Conservation (phyloP, 2,797 vertebrate genomes). For the Poeciliopsis infans region DNA sequence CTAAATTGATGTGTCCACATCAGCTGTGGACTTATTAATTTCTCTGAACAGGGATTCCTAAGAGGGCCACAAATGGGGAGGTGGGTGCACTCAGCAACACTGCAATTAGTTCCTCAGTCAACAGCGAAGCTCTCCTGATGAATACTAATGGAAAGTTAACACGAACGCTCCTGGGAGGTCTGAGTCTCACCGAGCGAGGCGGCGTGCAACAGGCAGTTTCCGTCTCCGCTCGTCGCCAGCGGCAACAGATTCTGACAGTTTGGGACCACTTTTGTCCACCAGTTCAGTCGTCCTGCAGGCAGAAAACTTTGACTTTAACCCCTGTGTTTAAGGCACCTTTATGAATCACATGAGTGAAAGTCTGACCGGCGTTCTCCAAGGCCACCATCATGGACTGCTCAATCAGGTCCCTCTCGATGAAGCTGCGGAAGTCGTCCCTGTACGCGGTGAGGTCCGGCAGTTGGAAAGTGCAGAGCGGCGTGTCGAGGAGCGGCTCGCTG, state of each 20-base stretch:
- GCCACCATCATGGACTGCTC: conserved; percentile 98
- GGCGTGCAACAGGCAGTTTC: conserved; percentile 95
- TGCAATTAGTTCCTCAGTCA: conserved; percentile 54
- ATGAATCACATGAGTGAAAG: too few species aligned
- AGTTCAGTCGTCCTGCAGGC: conserved; percentile 90
- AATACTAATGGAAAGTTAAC: conserved; percentile 53
- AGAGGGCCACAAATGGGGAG: conserved; percentile 42
- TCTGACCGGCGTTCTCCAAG: conserved; percentile 92
- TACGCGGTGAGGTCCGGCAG: conserved; percentile 96
- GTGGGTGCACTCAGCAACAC: conserved; percentile 31
- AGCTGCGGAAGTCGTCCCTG: conserved; percentile 91
- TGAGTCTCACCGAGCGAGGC: conserved; percentile 90
- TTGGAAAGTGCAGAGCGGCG: conserved; percentile 96
- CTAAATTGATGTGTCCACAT: conserved; percentile 14
- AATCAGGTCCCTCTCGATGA: conserved; percentile 95
- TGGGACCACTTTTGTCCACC: conserved; percentile 92
- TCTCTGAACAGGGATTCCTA: conserved; percentile 26
- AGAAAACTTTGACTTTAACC: not conserved
- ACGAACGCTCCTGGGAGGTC: conserved; percentile 2
- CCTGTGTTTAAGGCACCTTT: too few species aligned
- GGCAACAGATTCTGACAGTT: conserved; percentile 93
- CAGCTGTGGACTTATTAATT: conserved; percentile 49
- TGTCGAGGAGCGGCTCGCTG: conserved; percentile 88
- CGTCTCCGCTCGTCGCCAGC: conserved; percentile 93
- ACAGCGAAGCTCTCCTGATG: conserved; percentile 47